Percentiles rank a stretch among this genome's conserved stretches.
phyloP scores from a whole-genome alignment of 2,113 vertebrate species.

The Machaerirhynchus nigripectus region DNA sequence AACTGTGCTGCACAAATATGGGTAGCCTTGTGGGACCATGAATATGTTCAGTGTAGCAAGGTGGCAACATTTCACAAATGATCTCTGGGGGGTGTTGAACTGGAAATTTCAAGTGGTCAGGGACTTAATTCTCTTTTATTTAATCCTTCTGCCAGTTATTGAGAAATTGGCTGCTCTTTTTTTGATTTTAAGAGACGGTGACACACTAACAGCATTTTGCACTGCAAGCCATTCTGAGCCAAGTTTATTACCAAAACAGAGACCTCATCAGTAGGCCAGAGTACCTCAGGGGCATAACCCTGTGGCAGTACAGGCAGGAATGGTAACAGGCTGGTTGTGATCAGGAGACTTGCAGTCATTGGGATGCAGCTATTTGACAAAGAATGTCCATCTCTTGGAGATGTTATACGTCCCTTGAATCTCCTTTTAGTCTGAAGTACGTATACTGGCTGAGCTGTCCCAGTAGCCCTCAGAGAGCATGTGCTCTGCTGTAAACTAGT shows the following conservation, averaged over 20 bases:
- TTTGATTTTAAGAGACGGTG: neutral
- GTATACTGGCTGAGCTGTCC: neutral
- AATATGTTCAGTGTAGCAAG: neutral
- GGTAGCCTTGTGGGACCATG: neutral
- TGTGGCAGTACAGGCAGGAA: neutral
- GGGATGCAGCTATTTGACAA: neutral
- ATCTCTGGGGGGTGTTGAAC: neutral
- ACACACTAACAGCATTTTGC: neutral
- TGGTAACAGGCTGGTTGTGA: neutral
- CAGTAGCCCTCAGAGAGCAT: accelerated
- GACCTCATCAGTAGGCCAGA: neutral
- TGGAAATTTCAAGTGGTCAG: neutral
- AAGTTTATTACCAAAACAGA: neutral
- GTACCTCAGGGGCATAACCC: neutral
- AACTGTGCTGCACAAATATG: neutral
- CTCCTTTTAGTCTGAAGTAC: neutral
- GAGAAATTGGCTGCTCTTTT: neutral
- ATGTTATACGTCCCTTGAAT: accelerated
- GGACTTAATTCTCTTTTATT: neutral
- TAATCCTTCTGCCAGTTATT: neutral
- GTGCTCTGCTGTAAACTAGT: neutral
- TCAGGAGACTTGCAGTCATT: accelerated
- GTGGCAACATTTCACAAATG: neutral
- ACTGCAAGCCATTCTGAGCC: neutral
- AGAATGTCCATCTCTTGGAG: neutral